These are phyloP conservation scores for Monochamus saltuarius DNA, from an alignment of 1,140 invertebrate genomes.

Conservation along the genomic window DNA sequence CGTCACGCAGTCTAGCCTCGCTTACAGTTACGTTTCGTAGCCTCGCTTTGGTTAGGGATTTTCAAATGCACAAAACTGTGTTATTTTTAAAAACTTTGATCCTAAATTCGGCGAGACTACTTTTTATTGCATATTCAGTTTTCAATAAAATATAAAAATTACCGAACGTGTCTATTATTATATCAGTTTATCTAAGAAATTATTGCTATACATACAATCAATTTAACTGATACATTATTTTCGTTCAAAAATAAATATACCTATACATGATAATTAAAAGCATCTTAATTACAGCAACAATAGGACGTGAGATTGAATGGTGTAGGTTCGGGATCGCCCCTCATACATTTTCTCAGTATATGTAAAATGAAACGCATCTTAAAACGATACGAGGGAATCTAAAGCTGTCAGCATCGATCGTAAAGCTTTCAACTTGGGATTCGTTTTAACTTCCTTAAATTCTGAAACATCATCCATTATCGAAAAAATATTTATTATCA, in stretches of 20 bases:
- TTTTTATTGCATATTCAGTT: too few species aligned
- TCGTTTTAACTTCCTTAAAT: conserved; percentile 45
- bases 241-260: not conserved
- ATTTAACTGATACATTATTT: too few species aligned
- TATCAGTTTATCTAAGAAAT: too few species aligned
- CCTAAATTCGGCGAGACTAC: too few species aligned
- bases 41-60: too few species aligned
- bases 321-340: not conserved
- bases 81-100: too few species aligned
- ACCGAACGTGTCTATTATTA: too few species aligned
- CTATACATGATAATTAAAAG: not conserved
- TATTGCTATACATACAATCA: too few species aligned
- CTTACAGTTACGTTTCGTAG: too few species aligned
- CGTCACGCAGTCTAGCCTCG: too few species aligned
- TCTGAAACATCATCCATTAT: conserved; percentile 35
- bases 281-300: not conserved
- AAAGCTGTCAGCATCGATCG: conserved; percentile 50
- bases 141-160: too few species aligned
- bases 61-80: too few species aligned
- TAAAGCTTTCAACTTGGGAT: conserved; percentile 49
- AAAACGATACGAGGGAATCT: conserved; percentile 39
- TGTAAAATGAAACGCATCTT: conserved; percentile 32
- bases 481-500: conserved; percentile 36
- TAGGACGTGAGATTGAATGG: not conserved
- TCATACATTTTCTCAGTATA: conserved; percentile 26